Evolutionary conservation across 2,888 invertebrate genomes (phyloP), one percentile per base, ranked within the genome.

Genomic region (Lasius platythorax): DNA sequence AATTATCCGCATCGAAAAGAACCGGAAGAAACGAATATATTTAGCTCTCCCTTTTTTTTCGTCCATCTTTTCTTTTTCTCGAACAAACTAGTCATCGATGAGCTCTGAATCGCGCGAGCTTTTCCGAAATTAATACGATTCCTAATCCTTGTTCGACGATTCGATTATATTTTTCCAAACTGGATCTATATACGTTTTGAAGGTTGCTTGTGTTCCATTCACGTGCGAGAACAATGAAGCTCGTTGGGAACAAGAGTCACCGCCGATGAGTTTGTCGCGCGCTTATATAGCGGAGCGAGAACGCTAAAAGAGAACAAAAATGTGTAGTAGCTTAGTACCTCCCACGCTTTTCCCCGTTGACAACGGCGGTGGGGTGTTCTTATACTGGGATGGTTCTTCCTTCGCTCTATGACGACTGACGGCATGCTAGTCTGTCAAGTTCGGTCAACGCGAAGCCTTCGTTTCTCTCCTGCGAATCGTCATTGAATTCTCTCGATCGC

Each of bases 271-370:
- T 66, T 43, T 79, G 43, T 70, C 58, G 70, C 72, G 73, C 53
- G 53, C 46, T 64, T 53, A 75, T 70, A 50, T 30, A 15, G 73
- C 73, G 68, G 72, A 81, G 53, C 50, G 73, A 76, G 83, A 9
- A 18, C 64, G 37, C 9, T 64, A n/a, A 12, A 74, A 78, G 82
- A 70, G 76, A 56, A 70, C 87, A 86, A 87, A 90, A 85, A 91
- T 91, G 79, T 84, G 89, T 91, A 93, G 93, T 92, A 89, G 92
- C 92, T 92, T 91, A 91, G 90, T 90, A 90, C 92, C 93, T 93
- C 92, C 93, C 93, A 92, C 93, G 91, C 93, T 91, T 53, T 90
- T 86, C 88, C 88, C 90, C 91, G 86, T 90, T 92, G 89, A 90
- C 90, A 92, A 90, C 82, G 84, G 87, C 91, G 91, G 93, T 92